Conservation (phyloP, 2,113 vertebrate species). For the Carettochelys insculpta region DNA sequence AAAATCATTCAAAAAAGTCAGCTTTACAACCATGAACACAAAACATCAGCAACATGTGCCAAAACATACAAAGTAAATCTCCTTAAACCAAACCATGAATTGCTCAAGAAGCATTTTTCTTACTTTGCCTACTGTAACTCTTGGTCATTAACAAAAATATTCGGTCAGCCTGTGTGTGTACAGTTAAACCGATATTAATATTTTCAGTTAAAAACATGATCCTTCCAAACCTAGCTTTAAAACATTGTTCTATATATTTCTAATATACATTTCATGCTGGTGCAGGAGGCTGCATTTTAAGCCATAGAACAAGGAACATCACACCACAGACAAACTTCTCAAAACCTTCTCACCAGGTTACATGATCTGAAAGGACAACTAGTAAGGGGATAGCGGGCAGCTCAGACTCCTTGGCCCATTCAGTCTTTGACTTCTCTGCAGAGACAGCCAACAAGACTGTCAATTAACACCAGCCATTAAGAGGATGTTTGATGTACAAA, state of each 20-base stretch:
- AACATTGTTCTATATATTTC: background rate
- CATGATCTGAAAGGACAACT: background rate
- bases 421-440: background rate
- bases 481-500: background rate
- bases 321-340: background rate
- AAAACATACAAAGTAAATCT: background rate
- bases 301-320: rapidly evolving
- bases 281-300: background rate
- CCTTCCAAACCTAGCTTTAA: background rate
- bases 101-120: background rate
- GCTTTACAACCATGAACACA: background rate
- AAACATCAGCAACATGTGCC: background rate
- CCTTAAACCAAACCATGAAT: background rate
- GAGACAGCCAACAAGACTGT: no score
- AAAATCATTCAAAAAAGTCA: background rate
- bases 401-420: background rate
- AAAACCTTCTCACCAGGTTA: background rate
- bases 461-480: background rate
- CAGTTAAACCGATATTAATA: background rate
- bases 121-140: background rate
- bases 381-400: background rate
- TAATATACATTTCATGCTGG: background rate
- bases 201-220: background rate
- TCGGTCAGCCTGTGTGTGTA: background rate
- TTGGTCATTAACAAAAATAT: background rate